Conservation (phyloP, 2,888 invertebrate species). For the Zhengitettix transpicula region DNA sequence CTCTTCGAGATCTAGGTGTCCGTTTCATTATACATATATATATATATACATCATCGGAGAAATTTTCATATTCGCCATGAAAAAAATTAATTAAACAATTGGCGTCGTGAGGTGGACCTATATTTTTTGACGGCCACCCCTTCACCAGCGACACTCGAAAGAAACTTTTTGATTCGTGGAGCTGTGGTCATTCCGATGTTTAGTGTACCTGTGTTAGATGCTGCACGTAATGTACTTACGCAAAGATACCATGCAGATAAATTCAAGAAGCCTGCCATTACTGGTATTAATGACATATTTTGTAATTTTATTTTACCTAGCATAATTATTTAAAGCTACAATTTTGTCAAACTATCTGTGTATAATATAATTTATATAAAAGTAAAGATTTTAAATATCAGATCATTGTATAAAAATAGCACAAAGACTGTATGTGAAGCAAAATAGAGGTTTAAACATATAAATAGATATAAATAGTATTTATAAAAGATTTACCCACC, state of each 20-base stretch:
- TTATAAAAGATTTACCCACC: too few species aligned
- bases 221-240: not conserved
- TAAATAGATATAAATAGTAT: not conserved
- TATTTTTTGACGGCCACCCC: not conserved
- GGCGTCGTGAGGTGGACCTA: too few species aligned
- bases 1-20: conserved; percentile 6
- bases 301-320: not conserved
- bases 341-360: not conserved
- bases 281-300: not conserved
- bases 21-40: conserved; percentile 1
- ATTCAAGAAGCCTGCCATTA: not conserved
- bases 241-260: not conserved
- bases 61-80: not conserved
- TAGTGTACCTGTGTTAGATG: not conserved
- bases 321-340: not conserved
- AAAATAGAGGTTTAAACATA: not conserved
- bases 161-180: not conserved
- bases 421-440: too few species aligned
- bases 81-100: not conserved
- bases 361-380: not conserved
- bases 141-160: too few species aligned
- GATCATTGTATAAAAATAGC: not conserved
- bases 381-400: not conserved
- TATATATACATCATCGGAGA: not conserved
- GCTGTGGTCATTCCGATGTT: not conserved